Evolutionary conservation across 2,113 vertebrate species (phyloP).

Genomic region (Ivindomyrus marchei): DNA sequence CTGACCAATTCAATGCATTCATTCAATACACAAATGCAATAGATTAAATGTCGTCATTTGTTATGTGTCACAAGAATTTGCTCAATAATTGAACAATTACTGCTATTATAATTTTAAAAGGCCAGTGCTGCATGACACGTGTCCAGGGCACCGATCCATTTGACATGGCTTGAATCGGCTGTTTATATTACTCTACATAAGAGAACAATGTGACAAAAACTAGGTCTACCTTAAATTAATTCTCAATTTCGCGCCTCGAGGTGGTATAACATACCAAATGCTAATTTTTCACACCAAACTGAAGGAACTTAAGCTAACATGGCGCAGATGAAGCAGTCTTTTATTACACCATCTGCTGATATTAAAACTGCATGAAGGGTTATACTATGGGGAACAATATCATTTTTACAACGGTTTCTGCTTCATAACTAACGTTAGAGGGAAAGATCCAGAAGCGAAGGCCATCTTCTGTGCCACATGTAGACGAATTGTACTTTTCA

Average conservation of each 20-base stretch:
- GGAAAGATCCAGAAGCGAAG: neutral
- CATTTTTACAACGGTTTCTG: neutral
- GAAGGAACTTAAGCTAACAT: constrained; percentile 11
- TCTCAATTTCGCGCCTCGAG: neutral
- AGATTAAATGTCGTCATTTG: neutral
- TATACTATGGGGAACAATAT: neutral
- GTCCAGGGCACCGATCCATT: neutral
- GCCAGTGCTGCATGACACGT: neutral
- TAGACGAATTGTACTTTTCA: neutral
- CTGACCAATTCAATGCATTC: neutral
- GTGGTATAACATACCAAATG: neutral
- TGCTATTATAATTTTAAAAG: neutral
- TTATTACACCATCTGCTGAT: constrained; percentile 24
- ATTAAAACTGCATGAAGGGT: constrained; percentile 13
- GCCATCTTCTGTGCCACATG: neutral
- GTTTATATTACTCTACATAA: neutral
- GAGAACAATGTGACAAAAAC: neutral
- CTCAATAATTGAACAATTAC: neutral
- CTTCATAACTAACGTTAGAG: neutral
- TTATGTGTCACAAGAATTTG: neutral
- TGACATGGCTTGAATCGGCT: neutral
- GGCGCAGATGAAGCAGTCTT: constrained; percentile 4
- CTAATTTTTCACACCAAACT: constrained; percentile 5
- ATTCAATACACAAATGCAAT: neutral
- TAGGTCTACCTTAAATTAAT: neutral